phyloP scores from a whole-genome alignment of 2,797 vertebrate species.

The Myiothlypis chrysogaster region DNA sequence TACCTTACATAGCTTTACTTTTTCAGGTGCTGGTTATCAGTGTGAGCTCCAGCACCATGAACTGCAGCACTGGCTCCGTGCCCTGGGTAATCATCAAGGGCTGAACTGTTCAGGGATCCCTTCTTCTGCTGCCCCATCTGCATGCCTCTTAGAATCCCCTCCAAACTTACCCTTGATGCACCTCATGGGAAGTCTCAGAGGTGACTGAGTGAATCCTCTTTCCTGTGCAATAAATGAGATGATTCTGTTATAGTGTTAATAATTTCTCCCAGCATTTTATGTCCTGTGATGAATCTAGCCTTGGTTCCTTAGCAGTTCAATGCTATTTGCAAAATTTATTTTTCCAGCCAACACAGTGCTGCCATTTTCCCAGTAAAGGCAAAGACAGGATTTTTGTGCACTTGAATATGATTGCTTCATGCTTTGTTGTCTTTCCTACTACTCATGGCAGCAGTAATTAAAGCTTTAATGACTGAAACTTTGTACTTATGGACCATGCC shows the following conservation, averaged over 20 bases:
- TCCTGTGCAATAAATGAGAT: not conserved
- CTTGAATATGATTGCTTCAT: not conserved
- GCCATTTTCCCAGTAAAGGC: not conserved
- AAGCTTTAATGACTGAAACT: not conserved
- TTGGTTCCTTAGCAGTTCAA: not conserved
- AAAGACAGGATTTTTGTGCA: not conserved
- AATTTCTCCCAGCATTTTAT: not conserved
- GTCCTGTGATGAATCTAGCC: not conserved
- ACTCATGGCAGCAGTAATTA: not conserved
- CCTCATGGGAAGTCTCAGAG: not conserved
- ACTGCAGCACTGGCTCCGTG: not conserved
- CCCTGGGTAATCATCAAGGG: not conserved
- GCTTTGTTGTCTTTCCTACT: not conserved
- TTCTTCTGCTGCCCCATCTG: not conserved
- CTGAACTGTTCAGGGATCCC: not conserved
- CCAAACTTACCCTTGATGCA: not conserved
- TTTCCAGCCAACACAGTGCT: not conserved
- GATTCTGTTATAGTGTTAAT: not conserved
- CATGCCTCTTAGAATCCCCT: not conserved
- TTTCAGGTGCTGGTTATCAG: not conserved
- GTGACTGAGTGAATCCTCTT: not conserved
- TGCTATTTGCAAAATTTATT: not conserved
- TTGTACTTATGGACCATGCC: not conserved
- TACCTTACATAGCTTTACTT: not conserved
- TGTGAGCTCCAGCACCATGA: accelerated